A percentile compares a stretch with the other conserved stretches of the same genome.
phyloP scores from a whole-genome alignment of 2,888 invertebrate species.

The Schizotus pectinicornis region DNA sequence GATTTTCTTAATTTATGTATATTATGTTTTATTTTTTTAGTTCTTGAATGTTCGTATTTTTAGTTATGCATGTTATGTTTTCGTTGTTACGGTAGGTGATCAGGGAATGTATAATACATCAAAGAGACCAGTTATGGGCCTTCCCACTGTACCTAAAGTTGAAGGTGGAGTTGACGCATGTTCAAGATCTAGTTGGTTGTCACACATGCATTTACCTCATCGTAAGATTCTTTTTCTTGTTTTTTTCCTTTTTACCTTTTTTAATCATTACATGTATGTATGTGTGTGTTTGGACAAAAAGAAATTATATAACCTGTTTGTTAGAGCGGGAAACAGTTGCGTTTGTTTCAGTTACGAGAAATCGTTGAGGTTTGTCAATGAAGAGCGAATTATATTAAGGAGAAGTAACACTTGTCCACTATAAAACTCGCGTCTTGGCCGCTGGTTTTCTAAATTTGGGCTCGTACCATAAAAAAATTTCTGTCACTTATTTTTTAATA shows the following conservation, averaged over 20 bases:
- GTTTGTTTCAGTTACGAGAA: too few species aligned
- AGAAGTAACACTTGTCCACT: too few species aligned
- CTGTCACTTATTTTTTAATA: too few species aligned
- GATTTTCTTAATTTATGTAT: conserved; percentile 20
- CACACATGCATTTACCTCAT: conserved; percentile 70
- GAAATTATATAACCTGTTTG: too few species aligned
- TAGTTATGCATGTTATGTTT: conserved; percentile 50
- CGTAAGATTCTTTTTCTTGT: conserved; percentile 64
- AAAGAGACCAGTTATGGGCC: conserved; percentile 55
- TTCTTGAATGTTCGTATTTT: conserved; percentile 30
- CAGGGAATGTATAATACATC: conserved; percentile 54
- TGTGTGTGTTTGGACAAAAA: too few species aligned
- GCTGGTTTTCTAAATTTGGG: too few species aligned
- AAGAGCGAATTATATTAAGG: too few species aligned
- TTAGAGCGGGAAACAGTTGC: too few species aligned
- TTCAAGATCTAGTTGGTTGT: conserved; percentile 69
- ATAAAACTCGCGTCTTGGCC: too few species aligned
- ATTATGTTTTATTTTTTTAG: conserved; percentile 24
- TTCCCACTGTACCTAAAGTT: conserved; percentile 63
- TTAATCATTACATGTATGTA: conserved; percentile 25
- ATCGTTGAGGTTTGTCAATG: too few species aligned
- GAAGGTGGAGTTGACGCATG: conserved; percentile 66
- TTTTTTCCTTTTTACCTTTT: conserved; percentile 31
- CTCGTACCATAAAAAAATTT: too few species aligned
- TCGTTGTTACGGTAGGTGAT: conserved; percentile 53